phyloP scores from a whole-genome alignment of 1,140 invertebrate genomes.

The Dendroctonus ponderosae region DNA sequence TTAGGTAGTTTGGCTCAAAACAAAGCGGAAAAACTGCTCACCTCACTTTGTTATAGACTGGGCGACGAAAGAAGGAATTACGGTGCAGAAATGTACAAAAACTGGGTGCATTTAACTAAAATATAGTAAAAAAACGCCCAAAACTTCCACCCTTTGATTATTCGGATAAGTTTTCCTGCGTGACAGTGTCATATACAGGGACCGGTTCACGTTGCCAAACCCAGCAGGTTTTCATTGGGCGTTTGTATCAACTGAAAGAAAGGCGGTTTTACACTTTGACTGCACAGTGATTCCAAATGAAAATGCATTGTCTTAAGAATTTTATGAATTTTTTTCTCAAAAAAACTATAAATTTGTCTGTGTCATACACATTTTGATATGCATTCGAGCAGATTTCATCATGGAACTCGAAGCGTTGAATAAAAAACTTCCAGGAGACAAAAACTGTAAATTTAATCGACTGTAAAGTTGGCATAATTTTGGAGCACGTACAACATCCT shows the following conservation, averaged over 20 bases:
- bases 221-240: neutral
- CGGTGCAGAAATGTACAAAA: neutral
- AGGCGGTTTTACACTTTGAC: neutral
- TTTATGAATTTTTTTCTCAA: neutral
- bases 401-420: too few relatives aligned
- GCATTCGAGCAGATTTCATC: too few relatives aligned
- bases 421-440: too few relatives aligned
- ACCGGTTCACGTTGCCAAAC: neutral
- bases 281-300: neutral
- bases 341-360: neutral
- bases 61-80: neutral
- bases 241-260: neutral
- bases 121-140: conserved; percentile 1
- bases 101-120: conserved; percentile 4
- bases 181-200: neutral
- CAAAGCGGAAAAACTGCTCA: neutral
- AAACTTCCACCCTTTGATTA: neutral
- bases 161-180: neutral
- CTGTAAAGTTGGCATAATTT: too few relatives aligned
- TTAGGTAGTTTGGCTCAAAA: neutral
- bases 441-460: too few relatives aligned
- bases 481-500: too few relatives aligned
- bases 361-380: too few relatives aligned
- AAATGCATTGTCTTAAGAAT: neutral
- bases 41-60: neutral